Evolutionary conservation across 2,888 invertebrate species (phyloP), one percentile per base, ranked within the genome.

Genomic region (Tineola bisselliella): DNA sequence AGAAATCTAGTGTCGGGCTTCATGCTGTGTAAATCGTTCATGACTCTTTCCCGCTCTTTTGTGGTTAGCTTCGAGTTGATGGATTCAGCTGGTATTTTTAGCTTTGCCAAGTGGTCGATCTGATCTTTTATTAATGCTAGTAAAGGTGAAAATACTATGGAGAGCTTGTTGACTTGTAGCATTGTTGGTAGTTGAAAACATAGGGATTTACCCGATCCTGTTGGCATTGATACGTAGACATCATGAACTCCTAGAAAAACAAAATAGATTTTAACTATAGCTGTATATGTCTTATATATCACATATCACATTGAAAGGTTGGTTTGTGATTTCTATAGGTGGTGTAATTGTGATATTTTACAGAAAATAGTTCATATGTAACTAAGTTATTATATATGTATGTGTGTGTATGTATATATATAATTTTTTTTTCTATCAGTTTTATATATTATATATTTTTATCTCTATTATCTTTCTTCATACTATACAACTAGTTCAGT

Each of bases 51-150:
- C 61, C 94, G 90, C 62, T 98, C 97, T 68, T 90, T 90, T 31
- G 81, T 79, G 10, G 90, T 87, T 86, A 96, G 93, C 86, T 96
- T 97, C 0, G 98, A 99, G 81, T 99, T 99, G 25, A 99, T 89
- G 0, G 98, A 94, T 70, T 93, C 94, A 6, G 97, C 96, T 66
- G 87, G 76, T 61, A 99, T 94, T 70, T 93, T 94, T 13, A 93
- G 80, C 64, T 90, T 90, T 33, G 89, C 77, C 63, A 99, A 87
- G 73, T 95, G 94, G 76, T 96, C 95, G 61, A 99, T 91, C 89
- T 99, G 98, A 89, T 99, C 98, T 89, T 96, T 96, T 69, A 99
- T 99, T 19, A 99, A 89, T 30, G 99, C 98, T 70, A 99, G 87
- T 19, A 99, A 84, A 15, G 99, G 99, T 44, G 98, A 98, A 72